Evolutionary conservation across 2,797 vertebrate genomes (phyloP).

Genomic region (Smutsia gigantea): DNA sequence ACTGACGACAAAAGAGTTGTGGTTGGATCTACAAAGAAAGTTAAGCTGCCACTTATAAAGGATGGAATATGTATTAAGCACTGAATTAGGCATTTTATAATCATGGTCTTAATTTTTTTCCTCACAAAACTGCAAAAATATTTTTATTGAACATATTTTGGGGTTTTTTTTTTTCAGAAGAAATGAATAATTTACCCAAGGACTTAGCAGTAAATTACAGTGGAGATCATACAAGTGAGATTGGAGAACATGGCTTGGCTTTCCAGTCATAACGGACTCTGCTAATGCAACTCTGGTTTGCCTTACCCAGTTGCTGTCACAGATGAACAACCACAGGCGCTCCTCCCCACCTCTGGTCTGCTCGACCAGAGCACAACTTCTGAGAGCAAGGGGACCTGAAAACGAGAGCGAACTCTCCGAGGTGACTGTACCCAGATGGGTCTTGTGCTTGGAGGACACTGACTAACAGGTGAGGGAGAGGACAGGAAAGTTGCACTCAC

Average conservation of each 20-base stretch:
- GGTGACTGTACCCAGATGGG: not conserved
- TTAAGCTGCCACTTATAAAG: not conserved
- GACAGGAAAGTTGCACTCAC: not conserved
- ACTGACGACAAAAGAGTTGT: not conserved
- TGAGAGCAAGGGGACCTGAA: not conserved
- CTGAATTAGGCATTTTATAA: not conserved
- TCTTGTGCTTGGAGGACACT: not conserved
- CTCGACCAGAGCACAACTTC: not conserved
- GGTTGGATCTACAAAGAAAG: slow-evolving; percentile 33
- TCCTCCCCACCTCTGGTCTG: too few relatives aligned
- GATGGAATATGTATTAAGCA: not conserved
- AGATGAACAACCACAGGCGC: not conserved
- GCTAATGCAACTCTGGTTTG: not conserved
- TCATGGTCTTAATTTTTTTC: not conserved
- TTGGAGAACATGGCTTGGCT: not conserved
- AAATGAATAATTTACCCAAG: not conserved
- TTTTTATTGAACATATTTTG: not conserved
- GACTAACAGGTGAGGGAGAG: not conserved
- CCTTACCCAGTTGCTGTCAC: fast-evolving
- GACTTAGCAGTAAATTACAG: not conserved
- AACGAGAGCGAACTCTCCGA: not conserved
- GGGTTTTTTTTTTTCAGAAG: not conserved
- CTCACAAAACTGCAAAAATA: not conserved
- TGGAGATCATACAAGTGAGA: not conserved
- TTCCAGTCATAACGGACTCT: not conserved